Conservation (phyloP, 2,888 invertebrate species). For the Eubasilissa splendida region DNA sequence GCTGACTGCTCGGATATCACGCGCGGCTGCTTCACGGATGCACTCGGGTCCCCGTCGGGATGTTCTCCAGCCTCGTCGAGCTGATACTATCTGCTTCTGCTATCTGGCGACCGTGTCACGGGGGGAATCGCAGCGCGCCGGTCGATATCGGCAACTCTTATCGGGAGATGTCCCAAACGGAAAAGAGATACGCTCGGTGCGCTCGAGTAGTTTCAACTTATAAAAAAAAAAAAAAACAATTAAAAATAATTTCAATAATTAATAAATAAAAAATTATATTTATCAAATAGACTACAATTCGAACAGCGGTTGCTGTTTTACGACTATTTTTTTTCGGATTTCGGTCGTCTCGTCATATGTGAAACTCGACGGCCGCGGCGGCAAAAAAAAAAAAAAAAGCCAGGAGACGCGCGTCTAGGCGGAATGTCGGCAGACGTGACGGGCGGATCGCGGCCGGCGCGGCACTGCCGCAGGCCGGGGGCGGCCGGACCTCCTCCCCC, state of each 20-base stretch:
- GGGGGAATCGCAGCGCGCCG: slow-evolving; percentile 5
- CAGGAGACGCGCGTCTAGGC: not conserved
- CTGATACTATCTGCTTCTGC: no score
- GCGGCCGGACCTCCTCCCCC: slow-evolving; percentile 3
- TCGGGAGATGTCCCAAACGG: not conserved
- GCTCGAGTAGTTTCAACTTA: no score
- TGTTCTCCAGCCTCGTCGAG: no score
- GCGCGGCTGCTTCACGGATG: no score
- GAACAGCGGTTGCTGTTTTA: not conserved
- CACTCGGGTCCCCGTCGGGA: no score
- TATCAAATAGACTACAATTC: not conserved
- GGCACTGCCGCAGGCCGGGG: not conserved
- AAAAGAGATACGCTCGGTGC: no score
- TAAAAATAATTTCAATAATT: no score
- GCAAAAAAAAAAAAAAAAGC: not conserved
- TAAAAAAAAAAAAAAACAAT: no score
- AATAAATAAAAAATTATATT: no score
- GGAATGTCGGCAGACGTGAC: not conserved
- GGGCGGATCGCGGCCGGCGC: slow-evolving; percentile 15
- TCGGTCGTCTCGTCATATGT: no score
- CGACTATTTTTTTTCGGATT: no score
- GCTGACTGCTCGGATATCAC: no score
- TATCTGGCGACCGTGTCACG: not conserved
- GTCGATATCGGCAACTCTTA: slow-evolving; percentile 12
- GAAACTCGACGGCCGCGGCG: not conserved